These are phyloP conservation scores for Carlito syrichta DNA, from an alignment of 2,113 vertebrate genomes.

Conservation along the genomic window DNA sequence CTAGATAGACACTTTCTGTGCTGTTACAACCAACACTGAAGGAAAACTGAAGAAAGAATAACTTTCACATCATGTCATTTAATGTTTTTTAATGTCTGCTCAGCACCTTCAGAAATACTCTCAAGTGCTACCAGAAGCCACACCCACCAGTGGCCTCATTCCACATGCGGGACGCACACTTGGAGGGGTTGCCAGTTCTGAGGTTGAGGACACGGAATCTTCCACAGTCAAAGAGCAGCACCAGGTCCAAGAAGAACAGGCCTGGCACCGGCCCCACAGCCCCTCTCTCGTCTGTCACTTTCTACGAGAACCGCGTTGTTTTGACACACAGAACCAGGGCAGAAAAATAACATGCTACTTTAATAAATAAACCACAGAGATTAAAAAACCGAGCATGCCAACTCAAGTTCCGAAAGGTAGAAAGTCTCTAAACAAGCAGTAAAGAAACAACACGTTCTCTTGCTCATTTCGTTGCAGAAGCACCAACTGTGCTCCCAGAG, in stretches of 20 bases:
- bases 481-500: neutral
- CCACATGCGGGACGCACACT: fast-evolving
- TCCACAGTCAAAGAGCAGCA: neutral
- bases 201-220: neutral
- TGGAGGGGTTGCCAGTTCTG: neutral
- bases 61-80: neutral
- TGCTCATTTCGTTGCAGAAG: neutral
- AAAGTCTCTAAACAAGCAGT: neutral
- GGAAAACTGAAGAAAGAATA: neutral
- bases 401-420: neutral
- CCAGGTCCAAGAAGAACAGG: neutral
- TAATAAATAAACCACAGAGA: neutral
- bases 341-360: neutral
- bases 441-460: fast-evolving
- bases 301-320: neutral
- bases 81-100: neutral
- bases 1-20: neutral
- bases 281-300: neutral
- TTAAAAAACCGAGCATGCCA: neutral
- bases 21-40: neutral
- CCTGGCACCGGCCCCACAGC: fast-evolving
- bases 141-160: fast-evolving
- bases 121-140: neutral
- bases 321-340: neutral
- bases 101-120: neutral